phyloP scores from a whole-genome alignment of 2,113 vertebrate genomes.

The Otis tarda region DNA sequence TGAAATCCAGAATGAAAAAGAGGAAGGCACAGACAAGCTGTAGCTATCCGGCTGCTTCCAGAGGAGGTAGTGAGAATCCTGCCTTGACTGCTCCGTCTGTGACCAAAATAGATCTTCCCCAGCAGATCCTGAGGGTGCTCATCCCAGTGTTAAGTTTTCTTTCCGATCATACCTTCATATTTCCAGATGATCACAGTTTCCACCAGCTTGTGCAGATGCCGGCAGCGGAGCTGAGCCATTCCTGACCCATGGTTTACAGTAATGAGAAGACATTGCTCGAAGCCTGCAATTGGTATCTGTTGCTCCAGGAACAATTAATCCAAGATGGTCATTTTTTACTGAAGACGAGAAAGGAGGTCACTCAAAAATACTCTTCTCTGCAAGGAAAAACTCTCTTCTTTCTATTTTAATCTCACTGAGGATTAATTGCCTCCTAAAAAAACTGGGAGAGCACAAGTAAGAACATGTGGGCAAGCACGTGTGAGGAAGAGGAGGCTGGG shows the following conservation, averaged over 20 bases:
- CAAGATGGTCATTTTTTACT: not conserved
- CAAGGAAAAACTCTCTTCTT: not conserved
- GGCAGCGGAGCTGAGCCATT: not conserved
- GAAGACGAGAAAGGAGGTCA: not conserved
- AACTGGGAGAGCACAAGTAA: not conserved
- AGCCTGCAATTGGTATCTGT: not conserved
- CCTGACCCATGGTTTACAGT: not conserved
- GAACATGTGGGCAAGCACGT: not conserved
- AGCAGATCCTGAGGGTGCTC: not conserved
- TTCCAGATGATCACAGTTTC: not conserved
- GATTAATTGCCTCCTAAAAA: not conserved
- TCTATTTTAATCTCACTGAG: constrained; percentile 1
- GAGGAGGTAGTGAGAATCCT: not conserved
- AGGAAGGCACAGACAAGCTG: not conserved
- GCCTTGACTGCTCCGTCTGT: not conserved
- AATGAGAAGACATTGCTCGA: not conserved
- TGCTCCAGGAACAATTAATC: not conserved
- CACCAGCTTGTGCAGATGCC: not conserved
- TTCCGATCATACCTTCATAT: not conserved
- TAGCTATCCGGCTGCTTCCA: not conserved
- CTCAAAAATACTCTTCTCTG: not conserved
- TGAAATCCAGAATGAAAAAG: not conserved
- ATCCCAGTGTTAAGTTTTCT: not conserved
- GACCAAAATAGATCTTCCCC: not conserved
- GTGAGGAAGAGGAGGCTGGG: not conserved